Base-by-base conservation (phyloP, 2,888 invertebrate genomes). In the Malthinus seriepunctatus region DNA sequence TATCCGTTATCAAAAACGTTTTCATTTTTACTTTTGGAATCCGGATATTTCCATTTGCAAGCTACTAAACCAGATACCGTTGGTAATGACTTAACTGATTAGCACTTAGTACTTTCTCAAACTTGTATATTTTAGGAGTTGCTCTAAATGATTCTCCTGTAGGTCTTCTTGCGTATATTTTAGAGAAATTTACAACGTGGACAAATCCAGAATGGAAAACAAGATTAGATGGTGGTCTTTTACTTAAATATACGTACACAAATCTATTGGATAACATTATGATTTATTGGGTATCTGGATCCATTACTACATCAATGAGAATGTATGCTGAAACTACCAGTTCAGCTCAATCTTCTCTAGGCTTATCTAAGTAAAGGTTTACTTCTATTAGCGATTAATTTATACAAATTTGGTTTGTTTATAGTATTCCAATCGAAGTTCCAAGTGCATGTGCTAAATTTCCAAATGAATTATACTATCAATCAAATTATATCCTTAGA, bases 51-150 rank as follows among this genome's bases (percentile, higher is more conserved):
- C 69, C 93, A 94, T 72, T 63, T 95, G 6, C 95, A 95, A 73
- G 85, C 91, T 0, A 93, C 94, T 0, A 95, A 93, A 75, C 95
- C 95, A 8, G 95, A 95, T 69, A 94, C 94, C 0, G 79, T 93
- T 65, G 94, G 93, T 90, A 48, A 32, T 48, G 10, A 35, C 8
- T 10, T 14, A 32, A 48, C 32, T 31, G 1, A 35, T 23, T 5
- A 23, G 3, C 23, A 3, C 23, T 23, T 23, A 23, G 23, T 23
- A 23, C 2, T 23, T 23, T 23, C 23, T 23, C 23, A 23, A 2
- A 23, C 23, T 5, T 23, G 3, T 11, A 8, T 33, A 8, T 49
- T 47, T 6, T 67, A 88, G 89, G 89, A 15, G 79, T 84, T 4
- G 87, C 81, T 0, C 74, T 93, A 15, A 79, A 82, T 15, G 88